Evolutionary conservation across 2,113 vertebrate species (phyloP).

Genomic region (Hyperopisus bebe): DNA sequence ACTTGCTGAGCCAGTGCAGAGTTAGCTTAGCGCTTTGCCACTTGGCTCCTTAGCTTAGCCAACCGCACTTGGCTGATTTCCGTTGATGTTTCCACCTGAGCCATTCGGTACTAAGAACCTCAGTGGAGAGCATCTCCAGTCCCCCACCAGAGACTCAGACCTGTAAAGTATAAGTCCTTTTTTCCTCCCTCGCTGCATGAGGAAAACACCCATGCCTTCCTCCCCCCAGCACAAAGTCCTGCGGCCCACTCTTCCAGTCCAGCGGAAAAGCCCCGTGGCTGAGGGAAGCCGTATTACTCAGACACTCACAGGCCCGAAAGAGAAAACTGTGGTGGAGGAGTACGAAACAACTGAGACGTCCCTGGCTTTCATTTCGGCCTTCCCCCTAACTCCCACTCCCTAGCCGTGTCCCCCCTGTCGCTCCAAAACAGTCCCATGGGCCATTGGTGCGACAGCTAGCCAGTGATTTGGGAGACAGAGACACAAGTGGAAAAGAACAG

Average conservation of each 20-base stretch:
- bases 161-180: not conserved
- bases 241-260: conserved; percentile 29
- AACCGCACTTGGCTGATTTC: not conserved
- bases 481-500: not conserved
- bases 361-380: conserved; percentile 29
- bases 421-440: not conserved
- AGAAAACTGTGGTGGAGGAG: conserved; percentile 28
- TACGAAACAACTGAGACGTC: conserved; percentile 44
- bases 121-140: not conserved
- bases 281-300: conserved; percentile 59
- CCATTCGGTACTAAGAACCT: not conserved
- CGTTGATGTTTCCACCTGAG: not conserved
- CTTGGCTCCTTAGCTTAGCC: not conserved
- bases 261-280: conserved; percentile 53
- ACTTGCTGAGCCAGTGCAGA: not conserved
- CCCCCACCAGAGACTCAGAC: not conserved
- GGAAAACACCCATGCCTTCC: not conserved
- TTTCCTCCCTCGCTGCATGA: not conserved
- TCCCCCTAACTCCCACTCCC: conserved; percentile 32
- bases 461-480: not conserved
- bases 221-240: not conserved
- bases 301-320: conserved; percentile 44
- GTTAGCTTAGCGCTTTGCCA: not conserved
- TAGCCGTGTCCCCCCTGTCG: conserved; percentile 39
- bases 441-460: not conserved